These are phyloP conservation scores for Philaenus spumarius DNA, from an alignment of 1,140 invertebrate species.

Conservation along the genomic window DNA sequence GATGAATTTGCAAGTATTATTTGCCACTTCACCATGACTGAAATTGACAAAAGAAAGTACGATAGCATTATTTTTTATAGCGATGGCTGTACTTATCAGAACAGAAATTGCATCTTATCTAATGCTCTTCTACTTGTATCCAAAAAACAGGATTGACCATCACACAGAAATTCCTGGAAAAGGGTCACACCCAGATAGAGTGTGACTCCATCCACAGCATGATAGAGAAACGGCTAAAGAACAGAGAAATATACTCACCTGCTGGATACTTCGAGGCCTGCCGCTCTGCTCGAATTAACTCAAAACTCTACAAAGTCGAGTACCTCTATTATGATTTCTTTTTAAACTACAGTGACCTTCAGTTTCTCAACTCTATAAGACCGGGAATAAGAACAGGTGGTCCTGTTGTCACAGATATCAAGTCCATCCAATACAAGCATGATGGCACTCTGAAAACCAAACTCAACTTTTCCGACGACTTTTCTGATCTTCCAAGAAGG, in stretches of 20 bases:
- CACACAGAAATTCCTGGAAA: neutral
- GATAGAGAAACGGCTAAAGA: neutral
- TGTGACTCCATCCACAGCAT: too few relatives aligned
- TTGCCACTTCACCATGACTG: slow-evolving; percentile 10
- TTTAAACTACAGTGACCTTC: slow-evolving; percentile 19
- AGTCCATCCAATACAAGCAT: slow-evolving; percentile 30
- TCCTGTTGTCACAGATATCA: slow-evolving; percentile 32
- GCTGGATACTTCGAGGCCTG: neutral
- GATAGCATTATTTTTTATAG: neutral
- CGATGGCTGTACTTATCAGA: too few relatives aligned
- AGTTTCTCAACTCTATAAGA: slow-evolving; percentile 35
- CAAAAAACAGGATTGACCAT: neutral
- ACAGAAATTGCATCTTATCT: neutral
- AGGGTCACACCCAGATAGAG: neutral
- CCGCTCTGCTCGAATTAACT: neutral
- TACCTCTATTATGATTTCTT: neutral
- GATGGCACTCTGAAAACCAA: slow-evolving; percentile 32
- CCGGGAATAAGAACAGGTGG: slow-evolving; percentile 31
- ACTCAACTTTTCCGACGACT: slow-evolving; percentile 26
- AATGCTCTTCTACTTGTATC: neutral
- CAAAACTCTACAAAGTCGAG: neutral
- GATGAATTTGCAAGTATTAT: slow-evolving; percentile 31
- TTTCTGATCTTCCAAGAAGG: slow-evolving; percentile 11
- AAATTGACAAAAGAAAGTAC: slow-evolving; percentile 6
- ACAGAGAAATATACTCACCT: too few relatives aligned